Evolutionary conservation across 1,140 invertebrate species (phyloP), one percentile per base, ranked within the genome.

Genomic region (Drosophila malerkotliana): DNA sequence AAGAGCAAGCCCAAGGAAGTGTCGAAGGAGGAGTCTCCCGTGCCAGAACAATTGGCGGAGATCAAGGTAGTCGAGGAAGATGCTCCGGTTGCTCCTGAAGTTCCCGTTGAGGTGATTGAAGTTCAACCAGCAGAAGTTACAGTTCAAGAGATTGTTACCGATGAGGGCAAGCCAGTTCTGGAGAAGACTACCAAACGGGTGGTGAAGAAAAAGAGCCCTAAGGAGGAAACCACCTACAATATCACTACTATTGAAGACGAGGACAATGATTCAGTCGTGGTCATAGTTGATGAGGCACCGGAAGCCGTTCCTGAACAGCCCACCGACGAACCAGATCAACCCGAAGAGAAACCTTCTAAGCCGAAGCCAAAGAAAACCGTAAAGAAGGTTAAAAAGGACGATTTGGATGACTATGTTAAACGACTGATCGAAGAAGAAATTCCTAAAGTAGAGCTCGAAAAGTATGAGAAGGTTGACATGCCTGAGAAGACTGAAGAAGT

Each of bases 191-290:
- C 90, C 3, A 92, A 92, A 63, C 77, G 92, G 7, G 61, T 91
- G 3, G 75, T 92, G 7, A 92, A 92, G 66, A 92, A 92, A 47
- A 87, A 91, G 45, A 78, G 79, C 10, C 74, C 79, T 1, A 92
- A 90, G 61, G 91, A 93, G 24, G 91, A 94, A 10, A 93, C 68
- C 6, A 91, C 74, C 0, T 77, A 73, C 24, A 76, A 91, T 53
- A 93, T 92, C 0, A 91, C 92, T 8, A 91, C 91, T n/a, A 90
- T 92, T 60, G 77, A 92, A 68, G 91, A 85, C 58, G 92, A 91
- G 30, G 88, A 80, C 18, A 90, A 84, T 51, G 91, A 91, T 53
- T 72, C 88, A 10, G 81, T 84, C 6, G 85, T 60, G 15, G 77
- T 91, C 15, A 91, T 90, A 15, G 68, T 89, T 5, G 82, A 75